Evolutionary conservation across 2,113 vertebrate species (phyloP).

Genomic region (Falco punctatus): DNA sequence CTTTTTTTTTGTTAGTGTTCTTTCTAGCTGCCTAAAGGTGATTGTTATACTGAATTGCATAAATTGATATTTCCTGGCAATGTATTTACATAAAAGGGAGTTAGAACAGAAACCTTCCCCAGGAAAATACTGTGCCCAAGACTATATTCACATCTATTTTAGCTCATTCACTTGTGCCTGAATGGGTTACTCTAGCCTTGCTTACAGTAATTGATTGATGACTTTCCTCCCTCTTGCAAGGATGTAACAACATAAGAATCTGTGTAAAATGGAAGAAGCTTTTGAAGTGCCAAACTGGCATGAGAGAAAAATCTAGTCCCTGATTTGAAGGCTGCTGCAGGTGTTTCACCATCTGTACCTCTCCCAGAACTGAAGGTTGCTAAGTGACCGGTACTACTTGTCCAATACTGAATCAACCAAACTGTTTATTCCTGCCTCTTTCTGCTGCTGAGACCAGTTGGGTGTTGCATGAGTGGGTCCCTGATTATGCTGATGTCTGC

Average conservation of each 20-base stretch:
- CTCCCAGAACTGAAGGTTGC: constrained; percentile 21
- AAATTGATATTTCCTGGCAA: not conserved
- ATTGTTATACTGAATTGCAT: not conserved
- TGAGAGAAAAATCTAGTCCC: not conserved
- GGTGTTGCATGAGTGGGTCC: not conserved
- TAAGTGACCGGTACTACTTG: constrained; percentile 3
- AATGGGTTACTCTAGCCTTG: not conserved
- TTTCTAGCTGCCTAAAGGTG: not conserved
- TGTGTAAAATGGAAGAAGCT: not conserved
- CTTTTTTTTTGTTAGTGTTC: not conserved
- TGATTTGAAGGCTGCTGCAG: not conserved
- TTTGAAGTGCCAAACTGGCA: not conserved
- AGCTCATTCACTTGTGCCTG: not conserved
- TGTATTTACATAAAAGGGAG: not conserved
- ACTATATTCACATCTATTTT: not conserved
- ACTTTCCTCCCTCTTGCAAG: not conserved
- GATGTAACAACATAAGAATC: not conserved
- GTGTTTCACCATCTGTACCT: constrained; percentile 13
- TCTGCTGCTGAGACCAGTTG: not conserved
- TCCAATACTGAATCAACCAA: not conserved
- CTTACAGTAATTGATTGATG: not conserved
- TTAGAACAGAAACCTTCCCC: not conserved
- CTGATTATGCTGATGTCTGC: not conserved
- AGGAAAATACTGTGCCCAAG: not conserved
- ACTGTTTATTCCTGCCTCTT: not conserved